Conservation (phyloP, 1,140 invertebrate species). For the Magallana gigas region DNA sequence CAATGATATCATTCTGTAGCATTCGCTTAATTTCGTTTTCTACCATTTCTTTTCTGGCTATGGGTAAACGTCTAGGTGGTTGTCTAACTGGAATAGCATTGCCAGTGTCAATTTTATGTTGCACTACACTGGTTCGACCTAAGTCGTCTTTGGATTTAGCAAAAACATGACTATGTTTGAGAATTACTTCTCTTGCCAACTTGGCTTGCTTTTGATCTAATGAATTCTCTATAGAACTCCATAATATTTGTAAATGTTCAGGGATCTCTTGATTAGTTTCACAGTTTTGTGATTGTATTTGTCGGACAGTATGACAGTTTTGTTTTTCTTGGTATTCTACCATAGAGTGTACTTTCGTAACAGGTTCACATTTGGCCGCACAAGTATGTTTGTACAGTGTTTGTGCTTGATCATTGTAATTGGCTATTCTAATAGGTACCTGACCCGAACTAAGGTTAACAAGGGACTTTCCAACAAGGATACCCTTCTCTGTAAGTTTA, state of each 20-base stretch:
- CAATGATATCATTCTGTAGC: constrained; percentile 73
- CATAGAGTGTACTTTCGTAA: not conserved
- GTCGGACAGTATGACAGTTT: not conserved
- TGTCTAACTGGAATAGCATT: constrained; percentile 41
- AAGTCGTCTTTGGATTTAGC: not conserved
- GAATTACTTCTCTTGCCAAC: not conserved
- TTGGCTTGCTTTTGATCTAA: not conserved
- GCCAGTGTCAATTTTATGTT: constrained; percentile 48
- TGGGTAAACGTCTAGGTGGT: constrained; percentile 39
- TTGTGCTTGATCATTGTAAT: not conserved
- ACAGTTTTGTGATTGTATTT: not conserved
- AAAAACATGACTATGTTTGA: not conserved
- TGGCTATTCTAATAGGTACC: not conserved
- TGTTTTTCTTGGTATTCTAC: not conserved
- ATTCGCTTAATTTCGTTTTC: constrained; percentile 56
- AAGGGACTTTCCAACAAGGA: not conserved
- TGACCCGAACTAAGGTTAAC: too few relatives aligned
- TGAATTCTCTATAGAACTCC: not conserved
- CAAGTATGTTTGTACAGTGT: constrained; percentile 11
- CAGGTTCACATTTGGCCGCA: not conserved
- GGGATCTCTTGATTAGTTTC: not conserved
- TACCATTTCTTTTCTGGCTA: not conserved
- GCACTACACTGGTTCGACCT: constrained; percentile 35
- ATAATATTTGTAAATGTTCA: constrained; percentile 11
- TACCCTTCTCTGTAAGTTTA: not conserved